A percentile compares a stretch with the other conserved stretches of the same genome.
These are phyloP conservation scores for Maniola hyperantus DNA, from an alignment of 2,888 invertebrate species.

Conservation along the genomic window DNA sequence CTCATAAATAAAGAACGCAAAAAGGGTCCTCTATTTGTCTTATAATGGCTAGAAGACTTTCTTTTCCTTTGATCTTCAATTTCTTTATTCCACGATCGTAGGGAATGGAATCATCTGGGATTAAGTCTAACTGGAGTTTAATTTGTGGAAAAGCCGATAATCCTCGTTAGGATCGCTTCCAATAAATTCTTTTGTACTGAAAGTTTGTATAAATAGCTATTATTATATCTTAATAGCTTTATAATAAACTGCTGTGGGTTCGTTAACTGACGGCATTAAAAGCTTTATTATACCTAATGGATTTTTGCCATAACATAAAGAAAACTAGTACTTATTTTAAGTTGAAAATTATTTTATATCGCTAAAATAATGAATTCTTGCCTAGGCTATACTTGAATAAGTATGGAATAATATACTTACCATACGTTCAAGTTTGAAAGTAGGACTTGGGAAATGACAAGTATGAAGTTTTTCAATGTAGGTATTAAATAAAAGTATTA, in stretches of 20 bases:
- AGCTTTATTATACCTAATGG: neutral
- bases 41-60: neutral
- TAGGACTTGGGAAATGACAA: no score
- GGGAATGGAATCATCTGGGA: constrained; percentile 23
- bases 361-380: no score
- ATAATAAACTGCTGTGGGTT: neutral
- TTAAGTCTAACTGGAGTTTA: constrained; percentile 26
- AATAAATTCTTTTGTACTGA: constrained; percentile 19
- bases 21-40: neutral
- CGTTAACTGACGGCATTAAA: neutral
- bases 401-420: no score
- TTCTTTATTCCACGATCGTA: constrained; percentile 4
- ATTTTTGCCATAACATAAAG: no score
- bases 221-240: neutral
- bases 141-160: constrained; percentile 29
- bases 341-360: no score
- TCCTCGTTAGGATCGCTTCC: constrained; percentile 15
- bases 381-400: no score
- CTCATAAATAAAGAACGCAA: neutral
- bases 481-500: no score
- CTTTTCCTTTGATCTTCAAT: constrained; percentile 13
- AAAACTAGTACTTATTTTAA: no score
- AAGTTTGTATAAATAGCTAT: constrained; percentile 1
- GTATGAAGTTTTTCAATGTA: no score
- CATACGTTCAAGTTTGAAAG: no score